Percentiles rank a stretch among this genome's conserved stretches.
Evolutionary conservation across 2,797 vertebrate species (phyloP).

Genomic region (Lepidocolaptes lacrymiger): DNA sequence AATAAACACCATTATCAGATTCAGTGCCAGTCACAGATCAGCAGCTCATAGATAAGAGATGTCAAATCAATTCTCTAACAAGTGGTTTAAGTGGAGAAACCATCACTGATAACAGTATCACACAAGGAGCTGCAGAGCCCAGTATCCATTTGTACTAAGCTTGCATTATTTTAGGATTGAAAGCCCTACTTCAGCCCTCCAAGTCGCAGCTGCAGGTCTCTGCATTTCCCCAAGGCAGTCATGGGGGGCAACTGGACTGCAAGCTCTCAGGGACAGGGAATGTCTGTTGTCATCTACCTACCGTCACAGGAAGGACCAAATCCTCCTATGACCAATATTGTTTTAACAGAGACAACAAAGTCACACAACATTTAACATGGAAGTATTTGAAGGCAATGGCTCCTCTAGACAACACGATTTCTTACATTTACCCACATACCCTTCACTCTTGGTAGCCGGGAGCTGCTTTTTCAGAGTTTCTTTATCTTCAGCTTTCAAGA

Average conservation of each 20-base stretch:
- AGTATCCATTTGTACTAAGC: background rate
- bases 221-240: background rate
- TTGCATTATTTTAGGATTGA: background rate
- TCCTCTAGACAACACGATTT: background rate
- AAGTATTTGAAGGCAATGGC: background rate
- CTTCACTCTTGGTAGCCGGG: slow-evolving; percentile 87
- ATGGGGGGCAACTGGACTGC: background rate
- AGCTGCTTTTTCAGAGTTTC: slow-evolving; percentile 92
- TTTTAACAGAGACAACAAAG: background rate
- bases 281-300: background rate
- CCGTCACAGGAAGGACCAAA: background rate
- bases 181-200: background rate
- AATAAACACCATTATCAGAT: slow-evolving; percentile 16
- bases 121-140: background rate
- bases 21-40: background rate
- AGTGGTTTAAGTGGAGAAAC: background rate
- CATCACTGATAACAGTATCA: background rate
- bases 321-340: fast-evolving
- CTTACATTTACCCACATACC: slow-evolving; percentile 77
- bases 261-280: fast-evolving
- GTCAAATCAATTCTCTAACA: slow-evolving; percentile 29
- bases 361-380: background rate
- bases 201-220: background rate
- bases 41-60: background rate
- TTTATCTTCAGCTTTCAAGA: slow-evolving; percentile 87